Evolutionary conservation across 2,888 invertebrate species (phyloP).

Genomic region (Eilema caniola): DNA sequence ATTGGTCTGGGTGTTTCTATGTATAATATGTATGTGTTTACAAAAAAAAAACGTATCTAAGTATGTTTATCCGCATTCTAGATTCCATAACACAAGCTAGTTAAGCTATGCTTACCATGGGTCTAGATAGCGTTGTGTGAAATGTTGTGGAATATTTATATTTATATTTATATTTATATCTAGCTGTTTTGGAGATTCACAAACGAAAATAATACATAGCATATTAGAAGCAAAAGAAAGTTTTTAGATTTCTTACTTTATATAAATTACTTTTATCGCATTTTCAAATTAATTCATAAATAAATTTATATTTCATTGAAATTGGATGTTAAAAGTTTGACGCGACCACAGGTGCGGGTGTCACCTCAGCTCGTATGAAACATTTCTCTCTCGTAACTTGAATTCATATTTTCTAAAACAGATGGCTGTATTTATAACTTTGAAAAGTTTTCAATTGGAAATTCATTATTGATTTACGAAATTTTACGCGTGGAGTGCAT

Average conservation of each 20-base stretch:
- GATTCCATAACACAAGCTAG: too few relatives aligned
- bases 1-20: too few relatives aligned
- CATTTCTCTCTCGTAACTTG: constrained; percentile 77
- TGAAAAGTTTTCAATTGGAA: constrained; percentile 55
- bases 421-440: constrained; percentile 70
- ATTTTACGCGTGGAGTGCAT: neutral
- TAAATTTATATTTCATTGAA: constrained; percentile 45
- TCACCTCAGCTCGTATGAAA: constrained; percentile 71
- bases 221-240: neutral
- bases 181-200: too few relatives aligned
- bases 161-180: too few relatives aligned
- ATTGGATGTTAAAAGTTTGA: constrained; percentile 65
- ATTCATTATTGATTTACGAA: constrained; percentile 38
- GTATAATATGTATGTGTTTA: too few relatives aligned
- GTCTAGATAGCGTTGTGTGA: too few relatives aligned
- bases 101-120: too few relatives aligned
- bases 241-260: neutral
- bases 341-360: constrained; percentile 73
- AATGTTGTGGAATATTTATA: too few relatives aligned
- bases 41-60: too few relatives aligned
- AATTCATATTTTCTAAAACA: constrained; percentile 72
- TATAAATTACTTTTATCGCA: neutral
- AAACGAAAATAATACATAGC: too few relatives aligned
- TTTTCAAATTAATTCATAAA: constrained; percentile 3
- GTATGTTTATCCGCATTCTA: too few relatives aligned